phyloP scores from a whole-genome alignment of 2,113 vertebrate genomes.

The Corynorhinus townsendii region DNA sequence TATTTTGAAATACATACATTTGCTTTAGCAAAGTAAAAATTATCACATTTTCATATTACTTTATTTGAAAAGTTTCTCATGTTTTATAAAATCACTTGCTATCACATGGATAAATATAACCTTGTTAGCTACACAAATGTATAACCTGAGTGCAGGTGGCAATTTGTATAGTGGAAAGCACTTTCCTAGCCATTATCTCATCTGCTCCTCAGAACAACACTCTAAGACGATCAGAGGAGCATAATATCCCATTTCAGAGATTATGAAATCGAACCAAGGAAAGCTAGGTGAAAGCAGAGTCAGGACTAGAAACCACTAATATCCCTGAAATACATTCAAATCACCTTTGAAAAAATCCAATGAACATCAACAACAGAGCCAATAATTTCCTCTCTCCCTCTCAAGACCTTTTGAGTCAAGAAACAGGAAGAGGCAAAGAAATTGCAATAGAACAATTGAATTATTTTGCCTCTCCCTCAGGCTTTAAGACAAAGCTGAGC shows the following conservation, averaged over 20 bases:
- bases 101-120: neutral
- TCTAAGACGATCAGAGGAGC: neutral
- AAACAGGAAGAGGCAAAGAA: slow-evolving; percentile 29
- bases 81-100: slow-evolving; percentile 4
- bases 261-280: slow-evolving; percentile 30
- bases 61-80: neutral
- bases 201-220: neutral
- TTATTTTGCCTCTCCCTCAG: neutral
- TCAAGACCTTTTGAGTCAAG: slow-evolving; percentile 19
- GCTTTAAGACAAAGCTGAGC: neutral
- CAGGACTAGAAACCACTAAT: neutral
- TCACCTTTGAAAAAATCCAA: neutral
- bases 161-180: neutral
- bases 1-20: neutral
- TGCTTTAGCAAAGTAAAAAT: neutral
- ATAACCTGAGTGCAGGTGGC: neutral
- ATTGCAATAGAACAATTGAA: slow-evolving; percentile 5
- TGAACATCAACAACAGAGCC: neutral
- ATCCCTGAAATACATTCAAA: neutral
- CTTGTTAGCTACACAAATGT: neutral
- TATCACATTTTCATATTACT: neutral
- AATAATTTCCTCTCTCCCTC: neutral
- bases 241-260: slow-evolving; percentile 6
- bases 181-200: neutral
- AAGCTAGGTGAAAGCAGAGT: neutral